Evolutionary conservation across 92 coral and sea anemone species (phyloP).

Genomic region (Phenganax subtilis): DNA sequence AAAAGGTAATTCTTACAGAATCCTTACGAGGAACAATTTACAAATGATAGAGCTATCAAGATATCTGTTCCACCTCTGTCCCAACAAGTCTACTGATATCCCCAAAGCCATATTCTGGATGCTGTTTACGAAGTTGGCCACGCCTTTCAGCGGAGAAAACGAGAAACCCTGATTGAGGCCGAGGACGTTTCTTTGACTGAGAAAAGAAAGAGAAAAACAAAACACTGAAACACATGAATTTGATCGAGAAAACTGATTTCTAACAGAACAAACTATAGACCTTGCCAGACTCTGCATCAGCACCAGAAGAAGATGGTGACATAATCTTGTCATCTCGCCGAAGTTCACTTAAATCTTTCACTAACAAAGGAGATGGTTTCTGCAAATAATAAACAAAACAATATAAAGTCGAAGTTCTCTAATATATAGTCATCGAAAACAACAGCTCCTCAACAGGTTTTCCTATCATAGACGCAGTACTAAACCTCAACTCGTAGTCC

Average conservation of each 20-base stretch:
- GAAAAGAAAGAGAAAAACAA: not conserved
- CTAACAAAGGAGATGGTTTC: constrained; percentile 88
- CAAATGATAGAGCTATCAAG: too few species aligned
- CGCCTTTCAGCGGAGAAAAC: constrained; percentile 86
- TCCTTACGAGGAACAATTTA: too few species aligned
- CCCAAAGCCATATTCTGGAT: constrained; percentile 96
- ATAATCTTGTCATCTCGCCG: constrained; percentile 74
- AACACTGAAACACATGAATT: not conserved
- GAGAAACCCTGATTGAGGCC: constrained; percentile 90
- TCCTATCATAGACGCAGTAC: too few species aligned
- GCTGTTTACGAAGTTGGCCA: constrained; percentile 69
- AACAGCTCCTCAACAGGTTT: too few species aligned
- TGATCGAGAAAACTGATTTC: not conserved
- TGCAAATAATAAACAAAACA: constrained; percentile 3
- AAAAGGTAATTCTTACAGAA: not conserved
- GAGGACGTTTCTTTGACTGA: constrained; percentile 59
- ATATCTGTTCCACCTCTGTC: constrained; percentile 61
- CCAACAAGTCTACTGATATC: constrained; percentile 95
- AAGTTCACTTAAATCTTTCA: constrained; percentile 69
- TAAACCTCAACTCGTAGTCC: too few species aligned
- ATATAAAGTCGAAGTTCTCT: not conserved
- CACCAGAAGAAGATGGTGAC: constrained; percentile 64
- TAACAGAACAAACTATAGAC: constrained; percentile 35
- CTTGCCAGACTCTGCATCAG: constrained; percentile 64
- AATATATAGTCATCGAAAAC: too few species aligned